Evolutionary conservation across 2,888 invertebrate species (phyloP), one percentile per base, ranked within the genome.

Genomic region (Spodoptera littoralis): DNA sequence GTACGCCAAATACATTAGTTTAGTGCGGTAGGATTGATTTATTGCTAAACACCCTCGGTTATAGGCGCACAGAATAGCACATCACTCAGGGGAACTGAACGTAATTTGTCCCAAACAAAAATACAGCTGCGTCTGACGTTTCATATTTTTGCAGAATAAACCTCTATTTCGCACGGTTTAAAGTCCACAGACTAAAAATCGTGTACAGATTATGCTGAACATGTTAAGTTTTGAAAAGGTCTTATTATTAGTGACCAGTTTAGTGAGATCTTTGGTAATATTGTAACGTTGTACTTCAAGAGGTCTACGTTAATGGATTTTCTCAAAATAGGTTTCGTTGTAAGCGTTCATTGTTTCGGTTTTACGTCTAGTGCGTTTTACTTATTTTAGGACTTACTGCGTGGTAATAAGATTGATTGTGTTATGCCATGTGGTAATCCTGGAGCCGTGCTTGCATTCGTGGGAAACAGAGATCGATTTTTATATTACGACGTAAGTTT

Each of bases 1-100:
- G 80, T 80, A 81, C 79, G 74, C 79, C 77, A 79, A 79, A 85
- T 85, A 87, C 87, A 88, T 91, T 89, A 87, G 83, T 86, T 86
- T 79, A 80, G 77, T 84, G 84, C 82, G 73, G 72, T 64, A 61
- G 50, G 77, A 84, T 84, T 89, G 88, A 89, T 89, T 89, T 89
- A 89, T 89, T 72, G 73, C 82, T 65, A 79, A 82, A 73, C 83
- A 81, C 86, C 89, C 81, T 81, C 74, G 55, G 66, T 57, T 58
- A 68, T 56, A 46, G 63, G 71, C 65, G 70, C 64, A 55, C 53
- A 78, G 67, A 80, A 74, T 68, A 68, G 59, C 49, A 42, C 53
- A 65, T 66, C 71, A 76, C 79, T 71, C 69, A 55, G 54, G 85
- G 87, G 85, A 84, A 81, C 77, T 59, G 63, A 80, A 81, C 78